Evolutionary conservation across 2,113 vertebrate species (phyloP).

Genomic region (Leptocoma aspasia): DNA sequence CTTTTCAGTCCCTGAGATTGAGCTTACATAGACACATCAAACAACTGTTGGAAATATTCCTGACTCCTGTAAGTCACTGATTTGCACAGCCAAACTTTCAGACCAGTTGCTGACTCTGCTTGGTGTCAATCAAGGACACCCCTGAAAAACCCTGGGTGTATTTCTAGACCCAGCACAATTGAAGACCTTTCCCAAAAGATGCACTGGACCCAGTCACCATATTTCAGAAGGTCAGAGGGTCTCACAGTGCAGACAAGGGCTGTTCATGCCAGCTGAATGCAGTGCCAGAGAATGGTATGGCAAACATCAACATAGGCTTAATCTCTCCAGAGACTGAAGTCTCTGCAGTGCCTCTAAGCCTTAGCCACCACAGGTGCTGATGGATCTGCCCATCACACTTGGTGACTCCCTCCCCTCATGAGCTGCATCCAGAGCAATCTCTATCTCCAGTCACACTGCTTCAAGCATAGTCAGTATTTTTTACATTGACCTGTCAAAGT

Average conservation of each 20-base stretch:
- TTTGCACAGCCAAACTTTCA: not conserved
- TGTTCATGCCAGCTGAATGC: not conserved
- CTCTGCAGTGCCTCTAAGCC: not conserved
- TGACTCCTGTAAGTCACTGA: not conserved
- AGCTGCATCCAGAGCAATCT: not conserved
- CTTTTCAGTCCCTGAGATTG: not conserved
- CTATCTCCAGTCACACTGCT: not conserved
- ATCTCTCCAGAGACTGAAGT: not conserved
- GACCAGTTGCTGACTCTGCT: not conserved
- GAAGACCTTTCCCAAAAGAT: not conserved
- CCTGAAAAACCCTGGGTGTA: not conserved
- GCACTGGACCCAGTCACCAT: not conserved
- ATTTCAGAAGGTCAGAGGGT: not conserved
- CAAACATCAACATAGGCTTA: not conserved
- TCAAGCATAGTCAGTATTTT: not conserved
- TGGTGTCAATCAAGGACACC: rapidly evolving
- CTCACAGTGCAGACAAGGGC: not conserved
- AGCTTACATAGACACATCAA: not conserved
- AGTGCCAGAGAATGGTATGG: not conserved
- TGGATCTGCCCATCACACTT: not conserved
- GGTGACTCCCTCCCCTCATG: no score
- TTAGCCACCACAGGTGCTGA: not conserved
- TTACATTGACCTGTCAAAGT: not conserved
- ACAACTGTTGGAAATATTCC: not conserved
- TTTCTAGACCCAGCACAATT: not conserved